These are phyloP conservation scores for Bombyx huttoni DNA, from an alignment of 2,888 invertebrate genomes.

Conservation along the genomic window DNA sequence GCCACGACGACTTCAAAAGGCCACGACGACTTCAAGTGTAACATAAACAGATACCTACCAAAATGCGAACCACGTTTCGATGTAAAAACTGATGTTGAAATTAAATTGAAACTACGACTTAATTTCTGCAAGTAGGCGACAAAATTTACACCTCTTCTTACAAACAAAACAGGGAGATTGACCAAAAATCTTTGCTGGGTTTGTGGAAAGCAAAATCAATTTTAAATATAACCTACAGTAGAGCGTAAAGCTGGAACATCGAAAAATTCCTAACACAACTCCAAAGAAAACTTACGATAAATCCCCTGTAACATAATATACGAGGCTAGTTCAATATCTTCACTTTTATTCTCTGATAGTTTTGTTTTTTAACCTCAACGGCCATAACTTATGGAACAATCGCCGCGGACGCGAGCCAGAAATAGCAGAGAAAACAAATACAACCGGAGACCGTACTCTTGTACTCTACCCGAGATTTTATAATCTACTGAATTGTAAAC, in stretches of 20 bases:
- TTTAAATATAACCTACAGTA: background rate
- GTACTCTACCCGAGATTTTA: conserved; percentile 16
- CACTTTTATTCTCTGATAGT: conserved; percentile 23
- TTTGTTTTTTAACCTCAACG: conserved; percentile 43
- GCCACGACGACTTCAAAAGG: too few relatives aligned
- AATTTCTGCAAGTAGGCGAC: too few relatives aligned
- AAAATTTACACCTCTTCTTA: too few relatives aligned
- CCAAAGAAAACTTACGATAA: conserved; percentile 20
- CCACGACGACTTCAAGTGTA: too few relatives aligned
- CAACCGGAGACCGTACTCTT: conserved; percentile 29
- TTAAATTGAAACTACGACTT: too few relatives aligned
- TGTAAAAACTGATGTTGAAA: too few relatives aligned
- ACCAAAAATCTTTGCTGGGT: too few relatives aligned
- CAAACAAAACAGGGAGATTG: too few relatives aligned
- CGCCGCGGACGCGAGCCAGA: conserved; percentile 37
- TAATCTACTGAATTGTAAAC: conserved; percentile 8
- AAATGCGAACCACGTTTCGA: too few relatives aligned
- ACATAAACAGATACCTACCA: too few relatives aligned
- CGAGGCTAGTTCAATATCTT: conserved; percentile 19
- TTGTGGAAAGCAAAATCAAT: conserved; percentile 3
- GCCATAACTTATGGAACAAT: conserved; percentile 58
- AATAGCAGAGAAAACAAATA: conserved; percentile 60
- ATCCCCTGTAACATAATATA: conserved; percentile 30
- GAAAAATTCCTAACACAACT: conserved; percentile 16
- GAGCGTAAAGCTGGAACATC: conserved; percentile 5